Evolutionary conservation across 37 sponge, comb jelly and placozoan species (phyloP), one percentile per base, ranked within the genome.

Genomic region (Chondrilla cf. caribensis): DNA sequence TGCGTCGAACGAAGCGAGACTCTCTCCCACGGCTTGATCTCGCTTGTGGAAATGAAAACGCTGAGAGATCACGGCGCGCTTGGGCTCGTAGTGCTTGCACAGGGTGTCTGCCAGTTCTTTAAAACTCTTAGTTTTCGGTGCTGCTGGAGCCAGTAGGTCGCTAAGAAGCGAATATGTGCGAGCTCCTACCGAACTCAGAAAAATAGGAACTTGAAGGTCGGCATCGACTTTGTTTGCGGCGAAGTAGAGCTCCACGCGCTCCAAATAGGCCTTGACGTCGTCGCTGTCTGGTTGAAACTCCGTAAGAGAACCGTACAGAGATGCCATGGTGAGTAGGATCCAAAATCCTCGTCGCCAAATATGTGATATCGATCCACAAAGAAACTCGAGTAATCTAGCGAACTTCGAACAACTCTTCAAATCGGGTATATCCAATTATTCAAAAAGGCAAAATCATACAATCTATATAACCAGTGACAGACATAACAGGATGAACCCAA

Each of bases 11-110:
- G 17, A 25, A 0, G 75, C 64, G 3, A 80, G 32, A 1, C 26
- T 37, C 68, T 70, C 86, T 3, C 76, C 76, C 3, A 6, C 75
- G 3, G 11, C 39, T 39, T 80, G 81, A 14, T 54, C 60, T 2
- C 86, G 38, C 44, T 54, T 55, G 76, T 86, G 81, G 36, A 86
- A 86, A 31, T 72, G 81, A n/a, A 51, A 86, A 22, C 81, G 33
- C 76, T 86, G 75, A 14, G 60, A 43, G 22, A 86, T 86, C 22
- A 66, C 37, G 18, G 55, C 1, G 40, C 14, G 68, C 70, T 85
- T 60, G n/a, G 70, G 86, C 37, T 85, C 47, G 29, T 66, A 79
- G 29, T 85, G 79, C 2, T 28, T 35, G 2, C 28, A 24, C 36
- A 79, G 58, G 24, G 31, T 26, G 8, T 4, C 76, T 32, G 43